Base-by-base conservation (phyloP, 2,113 vertebrate genomes). In the Mystacornis crossleyi region DNA sequence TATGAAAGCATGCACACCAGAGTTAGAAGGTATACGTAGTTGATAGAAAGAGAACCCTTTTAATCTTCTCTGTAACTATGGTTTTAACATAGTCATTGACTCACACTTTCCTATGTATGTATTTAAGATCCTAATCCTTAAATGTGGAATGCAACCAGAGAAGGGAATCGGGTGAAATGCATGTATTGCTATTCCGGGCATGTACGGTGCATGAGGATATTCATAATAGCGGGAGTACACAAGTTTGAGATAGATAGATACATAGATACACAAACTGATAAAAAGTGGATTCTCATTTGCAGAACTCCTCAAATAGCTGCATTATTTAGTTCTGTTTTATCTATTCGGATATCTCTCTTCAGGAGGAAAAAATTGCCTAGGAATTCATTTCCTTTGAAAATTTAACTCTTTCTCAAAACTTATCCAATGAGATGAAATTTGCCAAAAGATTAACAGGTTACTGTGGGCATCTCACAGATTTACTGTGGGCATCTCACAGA, bases 221-320 rank as follows among this genome's bases (percentile, higher is more conserved):
- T 94, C 70, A 70, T 69, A 66, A 86, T 65, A 93, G 90, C 82
- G 79, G 48, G 42, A 86, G 71, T 86, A 53, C 29, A 88, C 62
- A 88, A 77, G 67, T 48, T 69, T 69, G 33, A 16, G 71, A 90
- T 87, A 66, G 42, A 65, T 29, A 90, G 65, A 96, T 94, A 64
- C 57, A 92, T 75, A 96, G 88, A 92, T 96, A 86, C 14, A 95
- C 36, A 72, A 67, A 70, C 23, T 84, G 95, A 92, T 94, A 96
- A 90, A 88, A 91, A 66, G 54, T 57, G 20, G 25, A 62, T 96
- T 90, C 60, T 58, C 58, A n/a, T 88, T 90, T 88, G 62, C 86
- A 89, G 74, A 90, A 42, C 50, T 87, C 38, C 65, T 91, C 42
- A 80, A 33, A 88, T 53, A 53, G 34, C 4, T 69, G 18, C 31